A percentile compares a stretch with the other conserved stretches of the same genome.
phyloP scores from a whole-genome alignment of 35 echinoderm and acorn worm species.

The Acanthaster planci region DNA sequence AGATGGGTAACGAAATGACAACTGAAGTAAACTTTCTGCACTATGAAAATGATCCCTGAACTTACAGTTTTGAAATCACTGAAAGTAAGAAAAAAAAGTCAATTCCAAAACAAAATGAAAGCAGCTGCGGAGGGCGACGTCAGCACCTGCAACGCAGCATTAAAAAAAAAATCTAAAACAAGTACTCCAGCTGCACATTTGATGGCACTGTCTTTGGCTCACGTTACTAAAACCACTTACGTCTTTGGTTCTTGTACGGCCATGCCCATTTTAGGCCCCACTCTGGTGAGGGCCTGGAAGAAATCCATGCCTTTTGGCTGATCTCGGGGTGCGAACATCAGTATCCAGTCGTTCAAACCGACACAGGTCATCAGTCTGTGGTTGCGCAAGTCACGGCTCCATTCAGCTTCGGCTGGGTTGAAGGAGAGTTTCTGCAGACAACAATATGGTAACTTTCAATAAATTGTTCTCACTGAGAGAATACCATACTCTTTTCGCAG shows the following conservation, averaged over 20 bases:
- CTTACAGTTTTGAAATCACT: too few species aligned
- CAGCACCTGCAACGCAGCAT: not conserved
- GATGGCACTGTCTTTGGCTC: too few species aligned
- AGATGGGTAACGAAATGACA: too few species aligned
- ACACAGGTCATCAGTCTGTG: conserved; percentile 32
- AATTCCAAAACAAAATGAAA: too few species aligned
- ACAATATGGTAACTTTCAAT: too few species aligned
- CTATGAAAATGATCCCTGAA: too few species aligned
- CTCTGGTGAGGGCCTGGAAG: conserved; percentile 44
- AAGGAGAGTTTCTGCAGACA: conserved; percentile 40
- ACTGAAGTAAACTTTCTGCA: too few species aligned
- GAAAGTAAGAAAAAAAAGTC: too few species aligned
- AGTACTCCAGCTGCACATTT: too few species aligned
- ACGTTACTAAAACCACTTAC: conserved; percentile 63
- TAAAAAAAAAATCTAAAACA: too few species aligned
- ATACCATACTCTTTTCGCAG: too few species aligned
- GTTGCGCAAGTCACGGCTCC: conserved; percentile 56
- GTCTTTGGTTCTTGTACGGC: conserved; percentile 30
- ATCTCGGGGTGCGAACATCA: conserved; percentile 59
- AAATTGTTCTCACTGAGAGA: too few species aligned
- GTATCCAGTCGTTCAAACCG: conserved; percentile 47
- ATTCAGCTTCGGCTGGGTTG: conserved; percentile 63
- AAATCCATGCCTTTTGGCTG: conserved; percentile 39
- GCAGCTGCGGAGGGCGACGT: not conserved
- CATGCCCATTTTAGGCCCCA: conserved; percentile 77